Conservation (phyloP, 1,140 invertebrate genomes). For the Bilobella aurantiaca region DNA sequence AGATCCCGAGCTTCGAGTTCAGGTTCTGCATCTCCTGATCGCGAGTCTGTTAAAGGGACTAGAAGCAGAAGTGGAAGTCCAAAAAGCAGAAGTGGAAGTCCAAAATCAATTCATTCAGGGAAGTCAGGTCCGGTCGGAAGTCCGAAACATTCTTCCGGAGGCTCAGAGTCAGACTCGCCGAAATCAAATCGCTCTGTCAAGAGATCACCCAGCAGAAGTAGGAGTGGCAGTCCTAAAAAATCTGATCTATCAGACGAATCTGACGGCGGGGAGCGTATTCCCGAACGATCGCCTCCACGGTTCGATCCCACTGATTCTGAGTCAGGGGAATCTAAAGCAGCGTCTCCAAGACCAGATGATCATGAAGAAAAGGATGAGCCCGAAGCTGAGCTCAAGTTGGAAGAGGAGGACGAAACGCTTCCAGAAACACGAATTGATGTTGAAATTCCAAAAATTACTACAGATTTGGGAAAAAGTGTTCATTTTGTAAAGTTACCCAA, state of each 20-base stretch:
- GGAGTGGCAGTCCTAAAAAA: too few species aligned
- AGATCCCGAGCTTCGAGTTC: too few species aligned
- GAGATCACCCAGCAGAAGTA: too few species aligned
- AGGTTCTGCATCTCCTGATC: too few species aligned
- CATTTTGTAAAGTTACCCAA: slow-evolving; percentile 93
- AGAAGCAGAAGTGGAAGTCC: too few species aligned
- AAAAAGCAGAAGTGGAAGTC: too few species aligned
- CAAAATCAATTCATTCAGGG: too few species aligned
- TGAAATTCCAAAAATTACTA: slow-evolving; percentile 88
- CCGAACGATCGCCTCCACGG: not conserved
- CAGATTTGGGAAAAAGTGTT: slow-evolving; percentile 79
- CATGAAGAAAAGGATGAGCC: slow-evolving; percentile 27
- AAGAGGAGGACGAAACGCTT: slow-evolving; percentile 61
- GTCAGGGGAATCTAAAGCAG: not conserved
- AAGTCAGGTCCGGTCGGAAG: too few species aligned
- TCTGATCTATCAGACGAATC: too few species aligned
- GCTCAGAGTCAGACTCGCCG: not conserved
- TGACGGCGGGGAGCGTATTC: too few species aligned
- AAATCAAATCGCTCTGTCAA: not conserved
- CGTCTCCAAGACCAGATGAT: not conserved
- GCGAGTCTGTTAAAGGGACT: too few species aligned
- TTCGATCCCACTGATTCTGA: not conserved
- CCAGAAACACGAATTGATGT: slow-evolving; percentile 92
- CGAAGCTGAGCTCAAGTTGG: slow-evolving; percentile 37
- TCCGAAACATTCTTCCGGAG: too few species aligned